Evolutionary conservation across 2,888 invertebrate genomes (phyloP).

Genomic region (Eudemis profundana): DNA sequence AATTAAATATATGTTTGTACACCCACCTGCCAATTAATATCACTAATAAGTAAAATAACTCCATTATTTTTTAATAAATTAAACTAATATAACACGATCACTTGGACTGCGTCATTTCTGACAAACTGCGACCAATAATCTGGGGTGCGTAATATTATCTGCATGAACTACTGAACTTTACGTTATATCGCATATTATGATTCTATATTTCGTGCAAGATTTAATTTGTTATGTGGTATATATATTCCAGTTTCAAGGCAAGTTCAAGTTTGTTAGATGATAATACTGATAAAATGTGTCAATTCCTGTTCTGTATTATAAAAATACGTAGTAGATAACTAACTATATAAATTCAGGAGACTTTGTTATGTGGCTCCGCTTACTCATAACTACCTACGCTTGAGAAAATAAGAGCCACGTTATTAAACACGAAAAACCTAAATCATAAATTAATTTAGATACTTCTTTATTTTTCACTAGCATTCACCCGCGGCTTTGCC

Average conservation of each 20-base stretch:
- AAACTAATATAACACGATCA: constrained; percentile 17
- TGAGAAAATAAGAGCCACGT: no score
- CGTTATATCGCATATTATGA: constrained; percentile 20
- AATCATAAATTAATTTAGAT: no score
- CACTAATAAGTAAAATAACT: constrained; percentile 23
- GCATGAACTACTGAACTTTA: constrained; percentile 38
- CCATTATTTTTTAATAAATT: constrained; percentile 4
- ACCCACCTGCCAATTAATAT: constrained; percentile 38
- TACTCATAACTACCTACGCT: no score
- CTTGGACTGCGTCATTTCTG: constrained; percentile 18
- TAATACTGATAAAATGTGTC: neutral
- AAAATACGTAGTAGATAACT: no score
- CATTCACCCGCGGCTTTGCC: no score
- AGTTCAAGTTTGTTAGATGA: constrained; percentile 9
- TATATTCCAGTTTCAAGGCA: constrained; percentile 21
- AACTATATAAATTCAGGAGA: no score
- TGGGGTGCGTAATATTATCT: constrained; percentile 30
- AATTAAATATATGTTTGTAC: no score
- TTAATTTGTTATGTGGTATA: constrained; percentile 13
- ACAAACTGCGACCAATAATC: constrained; percentile 33
- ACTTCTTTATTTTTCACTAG: no score
- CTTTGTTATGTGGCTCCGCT: no score
- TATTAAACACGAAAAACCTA: no score
- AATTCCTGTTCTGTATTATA: neutral
- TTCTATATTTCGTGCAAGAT: constrained; percentile 11